Base-by-base conservation (phyloP, 2,797 vertebrate genomes). In the Pseudochromis fuscus region DNA sequence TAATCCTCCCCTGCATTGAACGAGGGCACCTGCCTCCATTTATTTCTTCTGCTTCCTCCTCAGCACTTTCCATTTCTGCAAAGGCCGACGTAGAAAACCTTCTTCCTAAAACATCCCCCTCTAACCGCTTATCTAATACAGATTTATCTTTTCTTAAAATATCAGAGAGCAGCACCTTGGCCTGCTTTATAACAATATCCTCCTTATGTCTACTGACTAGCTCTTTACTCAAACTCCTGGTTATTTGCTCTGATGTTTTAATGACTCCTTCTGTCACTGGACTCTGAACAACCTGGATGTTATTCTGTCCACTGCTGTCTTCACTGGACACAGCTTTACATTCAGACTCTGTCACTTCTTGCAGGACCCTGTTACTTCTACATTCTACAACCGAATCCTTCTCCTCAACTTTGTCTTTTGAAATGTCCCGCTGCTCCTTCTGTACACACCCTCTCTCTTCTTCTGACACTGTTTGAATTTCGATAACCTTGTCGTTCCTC, bases 91-190 rank as follows among this genome's bases (percentile, higher is more conserved):
- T 40, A 64, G 71, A 69, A 35, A 74, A 38, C 24, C 13, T 50
- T 49, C 21, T 58, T 52, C 64, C 73, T 24, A 67, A 57, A 18
- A 46, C 15, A 46, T 73, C 77, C 44, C 63, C 51, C 11, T 68
- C 73, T 44, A 86, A 68, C 62, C n/a, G 70, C 38, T 56, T 38
- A 10, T 74, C 81, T 61, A 80, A 64, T 35, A 66, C 33, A 18
- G 72, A 15, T 62, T 81, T 72, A 50, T 87, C 86, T 58, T 75
- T 91, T 80, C 81, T 91, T 38, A 93, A 86, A 81, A 94, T 81
- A 83, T 95, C 94, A 12, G 84, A 93, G 11, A 95, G 74, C 8
- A 94, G 57, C 42, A 95, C 89, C 62, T 81, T 94, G 0, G 90
- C 91, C 37, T 91, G 90, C 77, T 94, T 95, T 48, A 94, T 77